These are phyloP conservation scores for Platysternon megacephalum DNA, from an alignment of 2,113 vertebrate species.

Conservation along the genomic window DNA sequence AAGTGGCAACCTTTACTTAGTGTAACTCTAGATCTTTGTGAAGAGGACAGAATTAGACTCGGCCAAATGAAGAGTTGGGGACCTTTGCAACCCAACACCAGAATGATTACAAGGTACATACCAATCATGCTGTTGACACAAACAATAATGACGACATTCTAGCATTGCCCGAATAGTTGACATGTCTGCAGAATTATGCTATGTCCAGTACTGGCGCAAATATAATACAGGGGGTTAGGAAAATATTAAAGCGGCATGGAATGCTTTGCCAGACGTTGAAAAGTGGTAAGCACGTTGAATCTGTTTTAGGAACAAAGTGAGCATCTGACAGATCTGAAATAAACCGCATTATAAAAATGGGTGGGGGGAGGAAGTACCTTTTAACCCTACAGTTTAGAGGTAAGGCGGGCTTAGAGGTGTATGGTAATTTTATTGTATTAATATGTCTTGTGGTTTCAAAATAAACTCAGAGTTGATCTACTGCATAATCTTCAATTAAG, in stretches of 20 bases:
- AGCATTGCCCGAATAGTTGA: conserved; percentile 66
- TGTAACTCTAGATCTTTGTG: conserved; percentile 82
- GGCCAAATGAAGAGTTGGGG: conserved; percentile 75
- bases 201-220: conserved; percentile 24
- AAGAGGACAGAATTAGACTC: conserved; percentile 80
- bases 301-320: conserved; percentile 55
- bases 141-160: conserved; percentile 62
- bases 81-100: conserved; percentile 78
- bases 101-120: conserved; percentile 74
- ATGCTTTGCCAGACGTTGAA: conserved; percentile 52
- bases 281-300: conserved; percentile 59
- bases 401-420: background rate
- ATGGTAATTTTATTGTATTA: background rate
- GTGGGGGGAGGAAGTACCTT: background rate
- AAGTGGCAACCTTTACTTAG: conserved; percentile 83
- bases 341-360: background rate
- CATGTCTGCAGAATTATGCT: conserved; percentile 60
- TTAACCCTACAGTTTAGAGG: background rate
- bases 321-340: conserved; percentile 38
- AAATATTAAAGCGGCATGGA: conserved; percentile 42
- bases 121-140: conserved; percentile 62
- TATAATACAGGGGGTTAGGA: conserved; percentile 56
- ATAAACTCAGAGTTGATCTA: background rate
- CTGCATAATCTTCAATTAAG: background rate
- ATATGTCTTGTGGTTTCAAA: conserved; percentile 1